A percentile compares a stretch with the other conserved stretches of the same genome.
Evolutionary conservation across 2,797 vertebrate species (phyloP).

Genomic region (Trachops cirrhosus): DNA sequence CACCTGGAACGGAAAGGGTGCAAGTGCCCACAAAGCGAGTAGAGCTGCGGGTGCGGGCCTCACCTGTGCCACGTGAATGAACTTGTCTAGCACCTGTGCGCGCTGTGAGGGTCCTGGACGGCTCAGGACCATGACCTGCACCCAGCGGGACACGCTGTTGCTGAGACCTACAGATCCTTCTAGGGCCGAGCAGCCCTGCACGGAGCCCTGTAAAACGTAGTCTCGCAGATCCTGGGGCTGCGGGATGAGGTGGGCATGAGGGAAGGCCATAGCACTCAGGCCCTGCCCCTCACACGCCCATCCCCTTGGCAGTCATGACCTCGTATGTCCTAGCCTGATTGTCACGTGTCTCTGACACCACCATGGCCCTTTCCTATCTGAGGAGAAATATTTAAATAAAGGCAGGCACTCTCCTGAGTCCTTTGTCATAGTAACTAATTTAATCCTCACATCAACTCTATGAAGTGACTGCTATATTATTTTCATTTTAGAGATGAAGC

Average conservation of each 20-base stretch:
- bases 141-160: slow-evolving; percentile 95
- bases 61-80: slow-evolving; percentile 94
- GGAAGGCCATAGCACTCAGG: background rate
- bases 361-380: background rate
- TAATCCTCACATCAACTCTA: background rate
- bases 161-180: slow-evolving; percentile 93
- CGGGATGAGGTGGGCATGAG: background rate
- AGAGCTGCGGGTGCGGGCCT: background rate
- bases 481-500: background rate
- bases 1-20: rapidly evolving
- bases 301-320: background rate
- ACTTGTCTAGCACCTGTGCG: slow-evolving; percentile 94
- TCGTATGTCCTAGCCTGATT: background rate
- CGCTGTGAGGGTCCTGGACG: slow-evolving; percentile 91
- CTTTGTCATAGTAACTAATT: background rate
- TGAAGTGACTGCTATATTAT: background rate
- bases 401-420: background rate
- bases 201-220: slow-evolving; percentile 90
- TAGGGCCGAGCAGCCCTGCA: slow-evolving; percentile 88
- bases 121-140: slow-evolving; percentile 95
- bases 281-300: background rate
- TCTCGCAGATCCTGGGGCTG: slow-evolving; percentile 91
- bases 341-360: background rate
- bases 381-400: background rate
- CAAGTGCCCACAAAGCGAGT: background rate